Evolutionary conservation across 2,113 vertebrate species (phyloP), one percentile per base, ranked within the genome.

Genomic region (Rhinichthys klamathensis): DNA sequence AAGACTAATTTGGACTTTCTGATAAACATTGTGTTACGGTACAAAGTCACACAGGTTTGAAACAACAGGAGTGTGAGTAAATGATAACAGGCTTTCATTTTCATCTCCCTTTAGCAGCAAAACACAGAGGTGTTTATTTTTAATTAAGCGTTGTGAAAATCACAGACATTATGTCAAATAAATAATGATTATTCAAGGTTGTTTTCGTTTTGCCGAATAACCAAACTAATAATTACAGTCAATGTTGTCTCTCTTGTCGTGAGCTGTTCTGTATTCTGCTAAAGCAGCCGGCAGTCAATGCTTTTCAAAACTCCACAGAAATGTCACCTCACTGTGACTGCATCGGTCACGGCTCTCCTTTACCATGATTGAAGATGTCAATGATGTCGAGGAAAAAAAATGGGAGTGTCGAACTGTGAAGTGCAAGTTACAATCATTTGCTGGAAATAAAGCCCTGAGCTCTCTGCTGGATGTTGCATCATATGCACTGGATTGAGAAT

Each of bases 321-420:
- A 61, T 46, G 58, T 63, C 56, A 80, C 78, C 38, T 38, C 30
- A 4, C 21, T 38, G 54, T 6, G 49, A 77, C 74, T 23, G 76
- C 56, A 18, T 79, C 56, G 35, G 54, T 79, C 56, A 79, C 56
- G 41, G 76, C 70, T 25, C 76, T 79, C 76, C 30, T 44, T 46
- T 30, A 61, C 78, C 78, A 7, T 80, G 78, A 80, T 46, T 80
- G 78, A 65, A 80, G 60, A 63, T 63, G 78, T 80, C 78, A 80
- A 32, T 80, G 78, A 80, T 80, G 60, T 41, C 58, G 13, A 63
- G 78, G 46, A 46, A 21, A 76, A 80, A 38, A 65, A 65, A 49
- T 65, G 60, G n/a, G 15, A 46, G 60, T 65, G 78, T 80, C 41
- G 38, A 65, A 65, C 56, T 65, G 78, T 30, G 78, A 80, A 27